Evolutionary conservation across 2,113 vertebrate species (phyloP), one percentile per base, ranked within the genome.

Genomic region (Tupaia chinensis): DNA sequence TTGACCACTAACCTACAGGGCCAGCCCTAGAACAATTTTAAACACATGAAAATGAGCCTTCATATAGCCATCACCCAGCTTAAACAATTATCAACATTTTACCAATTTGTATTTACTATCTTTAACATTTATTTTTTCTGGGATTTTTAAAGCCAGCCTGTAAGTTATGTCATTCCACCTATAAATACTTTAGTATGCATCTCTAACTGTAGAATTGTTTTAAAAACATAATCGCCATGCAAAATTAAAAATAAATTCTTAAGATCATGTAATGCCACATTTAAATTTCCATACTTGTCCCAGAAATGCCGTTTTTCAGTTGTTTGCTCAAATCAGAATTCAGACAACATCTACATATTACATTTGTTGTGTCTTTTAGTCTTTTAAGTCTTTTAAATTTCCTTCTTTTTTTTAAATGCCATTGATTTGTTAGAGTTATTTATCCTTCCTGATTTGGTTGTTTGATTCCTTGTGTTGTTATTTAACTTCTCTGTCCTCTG

Each of bases 211-310:
- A 76, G 22, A 4, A 76, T 80, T 91, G 58, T 76, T 94, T 89
- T 80, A 19, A 69, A 89, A 89, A 74, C 19, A 29, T 78, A 73
- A 87, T 79, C 16, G 70, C 61, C 25, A 76, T 76, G n/a, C 25
- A 91, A 91, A 77, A 92, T 54, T 68, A 77, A 89, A 94, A 87
- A 82, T 60, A 87, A 85, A 70, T 69, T 95, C n/a, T 84, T 93
- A 91, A 73, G 22, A 29, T 70, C 44, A 81, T 25, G n/a, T 74
- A 87, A 78, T 34, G 80, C 16, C 8, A 78, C 63, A 86, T 92
- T 81, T 93, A 89, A 88, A 82, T 80, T 29, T 83, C 27, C 25
- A 73, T 78, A 70, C 32, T 77, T 86, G 22, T 44, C 32, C 87
- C 89, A 87, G 82, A 81, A 96, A 84, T 92, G 54, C 44, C 29